Base-by-base conservation (phyloP, 1,140 invertebrate genomes). In the Drosophila trapezifrons region DNA sequence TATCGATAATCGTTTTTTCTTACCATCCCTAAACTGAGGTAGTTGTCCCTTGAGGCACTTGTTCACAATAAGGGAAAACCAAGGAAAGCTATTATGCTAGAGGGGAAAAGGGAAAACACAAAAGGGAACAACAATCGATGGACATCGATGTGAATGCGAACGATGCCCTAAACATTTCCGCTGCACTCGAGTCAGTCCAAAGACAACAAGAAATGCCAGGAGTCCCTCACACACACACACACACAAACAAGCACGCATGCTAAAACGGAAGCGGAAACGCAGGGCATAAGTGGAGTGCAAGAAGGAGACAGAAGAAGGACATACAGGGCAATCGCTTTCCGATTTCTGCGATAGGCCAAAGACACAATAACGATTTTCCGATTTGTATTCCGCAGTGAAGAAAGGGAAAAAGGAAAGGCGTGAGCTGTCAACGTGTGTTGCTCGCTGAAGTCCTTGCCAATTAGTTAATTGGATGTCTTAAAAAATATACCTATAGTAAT, bases 91-190 rank as follows among this genome's bases (percentile, higher is more conserved):
- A 58, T 70, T 71, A 70, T 49, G 51, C 38, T 46, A 13, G 63
- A n/a, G 35, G 29, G 66, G 8, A 27, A 37, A 10, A 8, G 13
- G 42, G 52, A 25, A 57, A 37, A 57, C 64, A 56, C 65, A 71
- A 70, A 70, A 20, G 25, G 40, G 51, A 25, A 66, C 35, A 40
- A 15, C 51, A 71, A 70, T 71, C 57, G 64, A 71, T 67, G 62
- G 72, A 59, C 35, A 76, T 42, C 17, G 58, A 59, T 55, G 46
- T 51, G 59, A 56, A 72, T 78, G 64, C 46, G 57, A 70, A 32
- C 73, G 73, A 59, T 76, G 62, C 54, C 72, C 72, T 46, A 59
- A 77, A 77, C 74, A 77, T 77, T 77, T 64, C 66, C 75, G 58
- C 60, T 71, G 65, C 76, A 55, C 40, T 57, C 65, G 38, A 60